Evolutionary conservation across 2,888 invertebrate genomes (phyloP).

Genomic region (Eurytoma adleriae): DNA sequence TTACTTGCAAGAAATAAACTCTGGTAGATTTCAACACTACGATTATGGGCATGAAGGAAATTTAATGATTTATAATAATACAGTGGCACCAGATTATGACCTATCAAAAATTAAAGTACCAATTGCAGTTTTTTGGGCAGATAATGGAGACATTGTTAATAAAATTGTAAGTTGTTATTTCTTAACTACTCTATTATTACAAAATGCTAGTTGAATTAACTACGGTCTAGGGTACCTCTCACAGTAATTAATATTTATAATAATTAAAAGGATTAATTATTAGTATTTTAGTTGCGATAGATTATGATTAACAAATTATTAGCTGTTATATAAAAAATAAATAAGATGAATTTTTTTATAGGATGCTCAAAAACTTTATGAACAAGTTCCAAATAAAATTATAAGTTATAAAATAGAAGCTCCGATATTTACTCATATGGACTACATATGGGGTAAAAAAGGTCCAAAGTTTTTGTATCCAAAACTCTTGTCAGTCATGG

Average conservation of each 20-base stretch:
- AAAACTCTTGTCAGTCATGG: not conserved
- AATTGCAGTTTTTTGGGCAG: conserved; percentile 81
- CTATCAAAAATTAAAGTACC: conserved; percentile 81
- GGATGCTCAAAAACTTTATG: conserved; percentile 1
- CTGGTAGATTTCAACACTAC: conserved; percentile 81
- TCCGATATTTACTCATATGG: conserved; percentile 12
- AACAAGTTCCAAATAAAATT: not conserved
- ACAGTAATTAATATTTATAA: too few relatives aligned
- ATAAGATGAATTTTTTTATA: not conserved
- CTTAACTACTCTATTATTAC: not conserved
- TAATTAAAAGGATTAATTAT: too few relatives aligned
- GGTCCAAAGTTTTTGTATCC: conserved; percentile 6
- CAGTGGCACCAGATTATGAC: conserved; percentile 81
- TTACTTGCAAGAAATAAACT: conserved; percentile 80
- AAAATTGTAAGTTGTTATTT: conserved; percentile 72
- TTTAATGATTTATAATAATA: conserved; percentile 78
- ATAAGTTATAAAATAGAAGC: not conserved
- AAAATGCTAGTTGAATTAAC: not conserved
- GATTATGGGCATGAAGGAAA: conserved; percentile 83
- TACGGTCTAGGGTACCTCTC: too few relatives aligned
- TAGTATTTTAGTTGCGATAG: too few relatives aligned
- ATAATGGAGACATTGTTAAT: conserved; percentile 86
- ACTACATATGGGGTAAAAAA: conserved; percentile 13
- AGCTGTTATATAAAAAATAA: not conserved
- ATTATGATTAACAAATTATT: too few relatives aligned